Evolutionary conservation across 2,113 vertebrate species (phyloP), one percentile per base, ranked within the genome.

Genomic region (Gymnobelideus leadbeateri): DNA sequence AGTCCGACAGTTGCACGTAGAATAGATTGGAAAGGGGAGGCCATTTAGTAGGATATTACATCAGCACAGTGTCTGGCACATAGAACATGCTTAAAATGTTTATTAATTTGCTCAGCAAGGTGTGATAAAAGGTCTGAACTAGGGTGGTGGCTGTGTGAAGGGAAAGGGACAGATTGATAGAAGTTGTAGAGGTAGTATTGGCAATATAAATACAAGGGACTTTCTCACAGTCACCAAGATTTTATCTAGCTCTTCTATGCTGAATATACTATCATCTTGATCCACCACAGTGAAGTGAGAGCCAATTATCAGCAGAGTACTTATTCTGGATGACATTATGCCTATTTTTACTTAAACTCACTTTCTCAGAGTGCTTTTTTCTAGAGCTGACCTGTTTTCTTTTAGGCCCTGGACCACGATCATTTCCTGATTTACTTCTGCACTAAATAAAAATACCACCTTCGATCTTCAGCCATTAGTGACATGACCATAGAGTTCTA

Each of bases 401-500:
- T 21, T 84, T 46, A 53, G 2, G 25, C 49, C 52, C 91, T 37
- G 94, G 51, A 10, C 24, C 8, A 51, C 6, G 11, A 92, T 51
- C 16, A n/a, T 90, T 21, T 52, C 12, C 37, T 93, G 50, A 93
- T 95, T 93, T 95, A 93, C 93, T 61, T 94, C 89, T 94, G 47
- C 91, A 11, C 25, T 47, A 31, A 47, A 51, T 94, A 50, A 96
- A 96, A 96, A 53, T 95, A 91, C 3, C 55, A 90, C 94, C 54
- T 91, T 89, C 53, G 92, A 92, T 89, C 94, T 94, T 93, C 23
- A n/a, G 92, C 92, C 93, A 91, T 95, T 91, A 94, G 68, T 91
- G 91, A 24, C 51, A 37, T 61, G 61, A 96, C 94, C 96, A 89
- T 93, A 97, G 37, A 95, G 46, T 95, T 95, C 96, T 93, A 25